Base-by-base conservation (phyloP, 2,113 vertebrate species). In the Myotis lucifugus region DNA sequence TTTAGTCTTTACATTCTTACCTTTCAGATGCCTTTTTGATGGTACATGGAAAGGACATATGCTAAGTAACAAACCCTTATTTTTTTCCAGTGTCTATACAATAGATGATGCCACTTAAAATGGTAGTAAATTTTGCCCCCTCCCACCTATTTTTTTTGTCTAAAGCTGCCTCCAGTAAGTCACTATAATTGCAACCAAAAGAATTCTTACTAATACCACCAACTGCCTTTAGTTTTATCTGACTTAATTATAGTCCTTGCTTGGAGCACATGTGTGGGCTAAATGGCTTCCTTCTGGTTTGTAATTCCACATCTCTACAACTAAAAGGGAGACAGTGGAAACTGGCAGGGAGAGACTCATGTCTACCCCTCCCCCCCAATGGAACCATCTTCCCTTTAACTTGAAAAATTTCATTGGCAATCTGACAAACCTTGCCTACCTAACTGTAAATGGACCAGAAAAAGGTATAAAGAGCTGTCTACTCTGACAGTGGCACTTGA, bases 371-470 rank as follows among this genome's bases (percentile, higher is more conserved):
- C 46, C 29, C 18, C 27, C 0, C 4, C 27, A 50, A 5, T 0
- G 4, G 67, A 85, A 78, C 72, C 42, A n/a, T n/a, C 8, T 72
- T 90, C n/a, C 23, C 42, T 95, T 93, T 85, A 40, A 59, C 67
- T 32, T 69, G 5, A 79, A 56, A 77, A 54, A 32, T 29, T 12
- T 86, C 5, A 40, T 70, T 37, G 69, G 54, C 13, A 13, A 25
- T n/a, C 59, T 42, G 92, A 83, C 48, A 90, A 82, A 61, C 34
- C 2, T 67, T 82, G 46, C 23, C 48, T 74, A 88, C 40, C 40
- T 90, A 40, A 34, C 18, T 12, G 8, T 29, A 89, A 64, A 40
- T 34, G 48, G 32, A 56, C n/a, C 42, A 61, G 11, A 94, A 54
- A 52, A 88, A 73, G 64, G 17, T 72, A 42, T 48, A 52, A 72